These are phyloP conservation scores for Loxodonta africana DNA, from an alignment of 2,113 vertebrate genomes.

Conservation along the genomic window DNA sequence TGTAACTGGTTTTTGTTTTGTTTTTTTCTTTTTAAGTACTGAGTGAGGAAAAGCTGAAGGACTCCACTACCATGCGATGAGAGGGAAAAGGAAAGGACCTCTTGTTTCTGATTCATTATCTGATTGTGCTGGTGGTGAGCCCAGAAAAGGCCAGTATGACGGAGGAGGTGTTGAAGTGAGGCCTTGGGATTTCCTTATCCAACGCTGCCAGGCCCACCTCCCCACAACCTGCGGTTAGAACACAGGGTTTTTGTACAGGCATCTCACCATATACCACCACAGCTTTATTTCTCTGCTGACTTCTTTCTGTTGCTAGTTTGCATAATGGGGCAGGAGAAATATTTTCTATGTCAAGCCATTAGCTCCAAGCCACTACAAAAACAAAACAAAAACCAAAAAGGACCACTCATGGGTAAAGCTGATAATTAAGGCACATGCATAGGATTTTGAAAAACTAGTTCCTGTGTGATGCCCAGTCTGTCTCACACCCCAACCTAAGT, in stretches of 20 bases:
- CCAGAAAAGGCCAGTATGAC: rapidly evolving
- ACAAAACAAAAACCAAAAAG: not conserved
- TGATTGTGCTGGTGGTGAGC: not conserved
- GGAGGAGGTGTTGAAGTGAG: not conserved
- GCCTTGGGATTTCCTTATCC: rapidly evolving
- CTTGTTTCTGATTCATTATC: not conserved
- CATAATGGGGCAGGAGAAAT: not conserved
- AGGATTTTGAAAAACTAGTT: not conserved
- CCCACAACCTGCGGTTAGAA: not conserved
- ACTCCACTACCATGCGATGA: not conserved
- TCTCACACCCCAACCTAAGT: too few species aligned
- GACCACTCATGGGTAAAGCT: not conserved
- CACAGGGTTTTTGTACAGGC: rapidly evolving
- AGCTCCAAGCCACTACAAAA: not conserved
- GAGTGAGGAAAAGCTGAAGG: not conserved
- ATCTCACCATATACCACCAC: not conserved
- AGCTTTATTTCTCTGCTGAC: not conserved
- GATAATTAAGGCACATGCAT: not conserved
- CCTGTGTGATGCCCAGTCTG: not conserved
- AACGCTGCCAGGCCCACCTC: too few species aligned
- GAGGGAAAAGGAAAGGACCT: not conserved
- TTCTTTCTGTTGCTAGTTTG: not conserved
- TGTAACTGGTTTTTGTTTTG: not conserved
- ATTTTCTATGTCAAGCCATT: not conserved
- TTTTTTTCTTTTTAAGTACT: not conserved